A percentile compares a stretch with the other conserved stretches of the same genome.
Evolutionary conservation across 2,797 vertebrate species (phyloP).

Genomic region (Avahi laniger): DNA sequence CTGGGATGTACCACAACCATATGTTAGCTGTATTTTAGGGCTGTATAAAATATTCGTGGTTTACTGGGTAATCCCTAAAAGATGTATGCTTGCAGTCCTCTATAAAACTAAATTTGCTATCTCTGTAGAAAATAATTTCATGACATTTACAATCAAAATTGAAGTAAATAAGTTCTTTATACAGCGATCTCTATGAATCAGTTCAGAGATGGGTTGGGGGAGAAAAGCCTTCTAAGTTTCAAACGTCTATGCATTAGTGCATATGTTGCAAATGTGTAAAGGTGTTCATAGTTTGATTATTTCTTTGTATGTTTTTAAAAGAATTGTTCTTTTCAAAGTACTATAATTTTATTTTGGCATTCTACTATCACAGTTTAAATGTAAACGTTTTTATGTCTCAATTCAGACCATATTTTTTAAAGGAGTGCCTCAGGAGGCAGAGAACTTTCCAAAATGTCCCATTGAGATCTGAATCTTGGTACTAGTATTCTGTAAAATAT

Average conservation of each 20-base stretch:
- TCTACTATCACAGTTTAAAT: slow-evolving; percentile 48
- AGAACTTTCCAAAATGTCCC: slow-evolving; percentile 49
- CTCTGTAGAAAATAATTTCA: slow-evolving; percentile 52
- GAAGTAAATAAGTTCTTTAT: slow-evolving; percentile 57
- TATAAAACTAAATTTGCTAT: slow-evolving; percentile 57
- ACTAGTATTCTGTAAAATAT: slow-evolving; percentile 55
- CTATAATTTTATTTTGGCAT: background rate
- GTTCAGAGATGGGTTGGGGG: slow-evolving; percentile 1
- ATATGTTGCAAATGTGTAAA: slow-evolving; percentile 54
- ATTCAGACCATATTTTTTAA: slow-evolving; percentile 54
- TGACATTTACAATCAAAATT: slow-evolving; percentile 41
- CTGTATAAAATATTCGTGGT: background rate
- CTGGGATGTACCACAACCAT: slow-evolving; percentile 82
- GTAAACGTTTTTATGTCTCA: slow-evolving; percentile 46
- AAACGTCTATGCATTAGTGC: slow-evolving; percentile 32
- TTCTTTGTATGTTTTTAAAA: slow-evolving; percentile 49
- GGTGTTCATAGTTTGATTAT: slow-evolving; percentile 35
- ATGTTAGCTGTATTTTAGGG: slow-evolving; percentile 56
- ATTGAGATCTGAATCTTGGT: slow-evolving; percentile 57
- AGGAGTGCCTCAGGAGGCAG: slow-evolving; percentile 24
- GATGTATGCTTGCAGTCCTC: slow-evolving; percentile 18
- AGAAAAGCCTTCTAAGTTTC: slow-evolving; percentile 38
- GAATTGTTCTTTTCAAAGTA: slow-evolving; percentile 53
- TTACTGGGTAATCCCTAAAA: slow-evolving; percentile 30
- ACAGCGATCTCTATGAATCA: slow-evolving; percentile 30